phyloP scores from a whole-genome alignment of 2,113 vertebrate species.

The Rallus limicola region DNA sequence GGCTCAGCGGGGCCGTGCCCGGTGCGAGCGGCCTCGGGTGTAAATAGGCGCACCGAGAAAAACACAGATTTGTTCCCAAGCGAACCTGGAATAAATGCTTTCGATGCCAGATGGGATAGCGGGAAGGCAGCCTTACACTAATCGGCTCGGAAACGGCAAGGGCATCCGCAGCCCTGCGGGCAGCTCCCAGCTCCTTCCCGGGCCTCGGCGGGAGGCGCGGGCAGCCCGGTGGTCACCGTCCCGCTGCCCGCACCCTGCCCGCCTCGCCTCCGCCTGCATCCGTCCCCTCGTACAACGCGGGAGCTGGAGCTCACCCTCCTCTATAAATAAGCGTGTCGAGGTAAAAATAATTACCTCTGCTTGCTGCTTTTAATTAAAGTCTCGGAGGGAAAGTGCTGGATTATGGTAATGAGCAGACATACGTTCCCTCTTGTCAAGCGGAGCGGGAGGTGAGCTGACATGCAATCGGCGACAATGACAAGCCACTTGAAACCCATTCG shows the following conservation, averaged over 20 bases:
- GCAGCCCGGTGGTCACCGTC: not conserved
- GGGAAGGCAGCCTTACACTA: not conserved
- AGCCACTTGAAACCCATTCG: conserved; percentile 83
- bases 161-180: not conserved
- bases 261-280: conserved; percentile 3
- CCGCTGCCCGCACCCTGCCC: conserved; percentile 27
- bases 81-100: not conserved
- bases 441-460: conserved; percentile 87
- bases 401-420: conserved; percentile 95
- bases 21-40: not conserved
- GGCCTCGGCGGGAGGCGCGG: not conserved
- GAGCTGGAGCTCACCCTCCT: conserved; percentile 66
- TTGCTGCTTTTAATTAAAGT: conserved; percentile 96
- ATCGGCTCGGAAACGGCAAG: not conserved
- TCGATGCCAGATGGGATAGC: not conserved
- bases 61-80: not conserved
- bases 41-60: not conserved
- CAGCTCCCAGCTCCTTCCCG: not conserved
- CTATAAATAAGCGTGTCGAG: conserved; percentile 81
- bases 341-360: conserved; percentile 86
- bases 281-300: conserved; percentile 49
- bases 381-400: conserved; percentile 91
- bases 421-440: conserved; percentile 83
- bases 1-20: not conserved
- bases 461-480: conserved; percentile 85